These are phyloP conservation scores for Liasis olivaceus DNA, from an alignment of 2,797 vertebrate genomes.

Conservation along the genomic window DNA sequence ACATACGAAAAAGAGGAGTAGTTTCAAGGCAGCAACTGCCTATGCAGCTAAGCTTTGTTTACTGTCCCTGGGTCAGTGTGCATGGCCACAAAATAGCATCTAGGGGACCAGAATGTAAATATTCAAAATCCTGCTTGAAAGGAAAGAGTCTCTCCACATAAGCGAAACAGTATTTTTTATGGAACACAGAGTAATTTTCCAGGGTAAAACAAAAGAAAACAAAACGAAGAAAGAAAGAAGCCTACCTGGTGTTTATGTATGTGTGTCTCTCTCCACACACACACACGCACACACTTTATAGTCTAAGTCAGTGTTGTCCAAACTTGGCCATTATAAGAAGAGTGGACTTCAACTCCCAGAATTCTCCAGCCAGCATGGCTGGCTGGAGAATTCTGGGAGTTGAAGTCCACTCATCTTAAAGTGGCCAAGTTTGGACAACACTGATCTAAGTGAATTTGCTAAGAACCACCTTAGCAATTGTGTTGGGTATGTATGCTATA, in stretches of 20 bases:
- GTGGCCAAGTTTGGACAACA: too few relatives aligned
- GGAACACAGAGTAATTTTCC: constrained; percentile 58
- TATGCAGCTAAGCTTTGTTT: background rate
- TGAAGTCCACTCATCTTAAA: too few relatives aligned
- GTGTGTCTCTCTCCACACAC: background rate
- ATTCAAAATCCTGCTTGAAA: constrained; percentile 32
- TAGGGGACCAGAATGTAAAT: constrained; percentile 30
- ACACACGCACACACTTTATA: constrained; percentile 20
- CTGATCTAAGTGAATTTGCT: constrained; percentile 44
- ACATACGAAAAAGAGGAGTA: background rate
- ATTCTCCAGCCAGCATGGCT: too few relatives aligned
- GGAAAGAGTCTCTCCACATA: constrained; percentile 53
- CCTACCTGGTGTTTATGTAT: background rate
- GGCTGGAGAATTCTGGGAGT: too few relatives aligned
- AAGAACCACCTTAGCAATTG: constrained; percentile 46
- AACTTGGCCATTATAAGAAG: too few relatives aligned
- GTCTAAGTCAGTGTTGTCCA: too few relatives aligned
- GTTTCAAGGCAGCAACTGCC: background rate
- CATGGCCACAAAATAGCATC: background rate
- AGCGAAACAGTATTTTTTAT: constrained; percentile 51
- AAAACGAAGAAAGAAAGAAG: background rate
- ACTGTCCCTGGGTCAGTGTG: background rate
- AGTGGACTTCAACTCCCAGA: too few relatives aligned
- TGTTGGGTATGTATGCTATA: constrained; percentile 53
- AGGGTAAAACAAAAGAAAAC: constrained; percentile 23